Base-by-base conservation (phyloP, 2,888 invertebrate species). In the Athripsodes cinereus region DNA sequence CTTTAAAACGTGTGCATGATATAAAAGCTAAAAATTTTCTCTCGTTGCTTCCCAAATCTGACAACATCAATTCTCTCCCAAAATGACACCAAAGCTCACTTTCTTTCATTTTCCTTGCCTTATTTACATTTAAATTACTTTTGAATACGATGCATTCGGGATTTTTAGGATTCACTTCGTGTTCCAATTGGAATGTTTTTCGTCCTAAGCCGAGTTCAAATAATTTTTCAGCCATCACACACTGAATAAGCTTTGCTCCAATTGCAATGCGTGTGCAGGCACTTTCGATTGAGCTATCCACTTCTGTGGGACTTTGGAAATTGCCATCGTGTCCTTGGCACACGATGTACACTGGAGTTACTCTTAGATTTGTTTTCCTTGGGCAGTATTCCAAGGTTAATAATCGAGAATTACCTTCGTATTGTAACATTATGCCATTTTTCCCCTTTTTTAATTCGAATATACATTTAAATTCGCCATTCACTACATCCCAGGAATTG, bases 11-110 rank as follows among this genome's bases (percentile, higher is more conserved):
- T 1, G 95, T 94, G 71, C 92, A 93, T 0, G 92, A 90, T 64
- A 96, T 79, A 69, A 96, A 95, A 0, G 88, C 94, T 58, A 96
- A 79, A 76, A 90, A 96, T 72, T 96, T 97, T 64, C 87, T 81
- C 65, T 86, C 81, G 63, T 83, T 79, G 65, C 78, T 80, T 52
- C 83, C 84, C 53, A 85, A 68, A 44, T 78, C 73, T 0, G 86
- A 87, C 56, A 84, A 80, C 82, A 93, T 87, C 48, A 96, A 76
- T 74, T 96, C 95, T 64, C 88, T 81, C 1, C 90, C 96, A 70
- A 94, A 84, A 69, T 86, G 76, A 65, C 86, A 82, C 96, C 96
- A 97, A 52, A 96, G 72, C 64, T 90, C 87, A 51, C 87, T 81
- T 68, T 91, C 88, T 65, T 81, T 82, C 83, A 90, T 84, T 65